Percentiles rank a stretch among this genome's conserved stretches.
These are phyloP conservation scores for Notamacropus eugenii DNA, from an alignment of 2,797 vertebrate genomes.

Conservation along the genomic window DNA sequence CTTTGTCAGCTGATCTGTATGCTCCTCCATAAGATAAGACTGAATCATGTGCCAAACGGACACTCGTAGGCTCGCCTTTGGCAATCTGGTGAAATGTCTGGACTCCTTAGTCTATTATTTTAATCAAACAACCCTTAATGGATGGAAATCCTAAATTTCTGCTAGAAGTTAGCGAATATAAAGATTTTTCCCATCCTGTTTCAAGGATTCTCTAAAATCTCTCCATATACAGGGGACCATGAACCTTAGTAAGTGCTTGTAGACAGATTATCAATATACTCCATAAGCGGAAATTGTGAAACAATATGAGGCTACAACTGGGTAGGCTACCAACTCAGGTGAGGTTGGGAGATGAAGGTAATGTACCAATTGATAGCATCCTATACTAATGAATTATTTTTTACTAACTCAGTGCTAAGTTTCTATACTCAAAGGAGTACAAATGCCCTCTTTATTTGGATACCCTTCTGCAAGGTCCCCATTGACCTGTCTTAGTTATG, in stretches of 20 bases:
- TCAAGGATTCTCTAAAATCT: background rate
- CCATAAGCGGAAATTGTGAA: background rate
- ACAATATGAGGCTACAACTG: background rate
- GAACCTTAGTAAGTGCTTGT: background rate
- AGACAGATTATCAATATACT: background rate
- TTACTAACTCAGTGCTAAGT: background rate
- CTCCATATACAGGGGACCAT: background rate
- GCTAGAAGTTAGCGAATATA: background rate
- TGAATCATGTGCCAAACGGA: background rate
- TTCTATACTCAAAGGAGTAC: background rate
- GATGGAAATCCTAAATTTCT: background rate
- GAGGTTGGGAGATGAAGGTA: background rate
- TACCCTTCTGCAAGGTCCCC: background rate
- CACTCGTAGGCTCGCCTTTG: background rate
- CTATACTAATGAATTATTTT: background rate
- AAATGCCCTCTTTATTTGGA: background rate
- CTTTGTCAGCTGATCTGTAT: background rate
- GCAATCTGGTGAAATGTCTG: background rate
- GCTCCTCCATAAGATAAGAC: background rate
- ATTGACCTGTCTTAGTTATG: background rate
- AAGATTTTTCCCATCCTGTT: background rate
- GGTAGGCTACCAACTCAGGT: background rate
- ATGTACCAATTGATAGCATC: background rate
- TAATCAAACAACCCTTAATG: background rate
- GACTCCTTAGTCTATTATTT: background rate